A percentile compares a stretch with the other conserved stretches of the same genome.
Evolutionary conservation across 2,888 invertebrate genomes (phyloP).

Genomic region (Exocentrus adspersus): DNA sequence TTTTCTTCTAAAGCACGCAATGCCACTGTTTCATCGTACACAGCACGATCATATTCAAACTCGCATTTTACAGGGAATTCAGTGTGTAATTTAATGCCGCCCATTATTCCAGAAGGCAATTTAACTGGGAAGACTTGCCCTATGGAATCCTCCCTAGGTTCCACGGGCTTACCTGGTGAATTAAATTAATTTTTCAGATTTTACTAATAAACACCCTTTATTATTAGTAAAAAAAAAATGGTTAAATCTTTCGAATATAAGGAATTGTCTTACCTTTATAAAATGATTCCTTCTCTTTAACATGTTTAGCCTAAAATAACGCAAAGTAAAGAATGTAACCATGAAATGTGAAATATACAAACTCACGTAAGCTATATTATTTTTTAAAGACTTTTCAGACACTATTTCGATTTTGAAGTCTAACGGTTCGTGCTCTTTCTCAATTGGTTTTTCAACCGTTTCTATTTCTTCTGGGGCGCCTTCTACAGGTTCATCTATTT

Average conservation of each 20-base stretch:
- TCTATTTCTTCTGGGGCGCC: conserved; percentile 23
- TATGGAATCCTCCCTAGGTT: conserved; percentile 46
- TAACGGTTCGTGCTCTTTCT: conserved; percentile 24
- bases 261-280: conserved; percentile 52
- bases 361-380: conserved; percentile 51
- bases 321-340: conserved; percentile 11
- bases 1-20: conserved; percentile 38
- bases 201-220: too few relatives aligned
- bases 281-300: conserved; percentile 49
- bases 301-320: conserved; percentile 53
- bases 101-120: conserved; percentile 70
- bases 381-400: conserved; percentile 45
- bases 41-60: conserved; percentile 68
- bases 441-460: conserved; percentile 14
- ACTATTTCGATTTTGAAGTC: conserved; percentile 41
- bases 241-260: conserved; percentile 50
- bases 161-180: conserved; percentile 51
- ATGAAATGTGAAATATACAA: background rate
- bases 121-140: conserved; percentile 71
- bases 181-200: too few relatives aligned
- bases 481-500: conserved; percentile 21
- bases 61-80: conserved; percentile 69
- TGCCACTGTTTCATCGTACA: conserved; percentile 74
- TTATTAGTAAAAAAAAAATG: background rate
- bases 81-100: conserved; percentile 75